These are phyloP conservation scores for Drosophila helvetica DNA, from an alignment of 2,888 invertebrate genomes.

Conservation along the genomic window DNA sequence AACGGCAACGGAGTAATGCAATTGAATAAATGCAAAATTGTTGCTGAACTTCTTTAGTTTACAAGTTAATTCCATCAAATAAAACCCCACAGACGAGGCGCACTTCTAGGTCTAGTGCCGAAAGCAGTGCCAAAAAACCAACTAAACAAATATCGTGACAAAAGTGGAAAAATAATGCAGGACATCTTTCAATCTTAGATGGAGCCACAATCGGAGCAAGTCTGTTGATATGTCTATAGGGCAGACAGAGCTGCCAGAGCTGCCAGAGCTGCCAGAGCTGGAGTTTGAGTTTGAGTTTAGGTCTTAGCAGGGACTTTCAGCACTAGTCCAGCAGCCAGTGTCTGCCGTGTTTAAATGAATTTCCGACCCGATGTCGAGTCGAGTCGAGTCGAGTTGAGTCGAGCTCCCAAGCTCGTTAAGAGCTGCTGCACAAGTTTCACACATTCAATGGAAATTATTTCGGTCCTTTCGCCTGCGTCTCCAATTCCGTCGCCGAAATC, in stretches of 20 bases:
- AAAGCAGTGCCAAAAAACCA: conserved; percentile 7
- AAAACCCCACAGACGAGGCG: conserved; percentile 5
- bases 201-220: conserved; percentile 11
- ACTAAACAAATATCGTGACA: conserved; percentile 12
- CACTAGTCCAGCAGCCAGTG: background rate
- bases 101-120: conserved; percentile 3
- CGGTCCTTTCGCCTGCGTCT: conserved; percentile 39
- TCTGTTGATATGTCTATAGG: conserved; percentile 6
- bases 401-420: conserved; percentile 69
- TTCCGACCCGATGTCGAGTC: conserved; percentile 20
- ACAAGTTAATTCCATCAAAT: conserved; percentile 39
- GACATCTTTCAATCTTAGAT: conserved; percentile 10
- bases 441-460: conserved; percentile 55
- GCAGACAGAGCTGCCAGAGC: background rate
- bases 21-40: conserved; percentile 48
- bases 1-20: conserved; percentile 30
- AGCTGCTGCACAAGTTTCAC: conserved; percentile 57
- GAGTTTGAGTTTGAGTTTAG: background rate
- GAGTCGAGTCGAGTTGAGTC: conserved; percentile 3
- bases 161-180: conserved; percentile 18
- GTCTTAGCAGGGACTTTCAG: background rate
- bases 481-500: conserved; percentile 57
- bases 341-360: conserved; percentile 52
- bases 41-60: conserved; percentile 31
- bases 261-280: background rate